Evolutionary conservation across 2,888 invertebrate species (phyloP), one percentile per base, ranked within the genome.

Genomic region (Biston stratarius): DNA sequence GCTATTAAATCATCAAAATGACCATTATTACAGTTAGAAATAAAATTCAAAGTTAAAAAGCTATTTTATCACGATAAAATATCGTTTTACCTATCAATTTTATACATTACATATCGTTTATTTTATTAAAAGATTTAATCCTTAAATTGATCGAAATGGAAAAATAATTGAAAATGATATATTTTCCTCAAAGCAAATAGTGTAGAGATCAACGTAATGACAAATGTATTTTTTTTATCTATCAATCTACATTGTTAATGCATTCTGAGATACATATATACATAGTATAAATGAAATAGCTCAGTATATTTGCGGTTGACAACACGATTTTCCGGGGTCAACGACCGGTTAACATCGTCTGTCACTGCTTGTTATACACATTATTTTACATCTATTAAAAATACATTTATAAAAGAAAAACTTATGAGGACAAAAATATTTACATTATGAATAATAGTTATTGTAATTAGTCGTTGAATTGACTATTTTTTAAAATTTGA

Each of bases 281-380:
- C 38, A 6, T 38, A 67, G 63, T 45, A 60, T 72, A 74, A 71
- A 72, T 68, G 67, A 64, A 1, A 71, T 70, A 36, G 55, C 66
- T 55, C 48, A 74, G 76, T 75, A 73, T 80, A 79, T 79, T 79
- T 79, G 83, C 80, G 82, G 85, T 83, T 85, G 83, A 82, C 84
- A 81, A 82, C 82, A 81, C 77, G 79, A 81, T 84, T 90, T 91
- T 90, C 91, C 90, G 86, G 90, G 90, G 90, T 91, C 86, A 84
- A 67, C 77, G 87, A 86, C 84, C 88, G 75, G 68, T 83, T 87
- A 83, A 86, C 87, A 82, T 75, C 75, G 74, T 36, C 67, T 42
- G 49, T 45, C 58, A 56, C 69, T 45, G 61, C 70, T 69, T 47
- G 60, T 65, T n/a, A n/a, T 73, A 60, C 40, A 57, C 60, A 69